Evolutionary conservation across 2,888 invertebrate genomes (phyloP).

Genomic region (Hirtodrosophila alboralis): DNA sequence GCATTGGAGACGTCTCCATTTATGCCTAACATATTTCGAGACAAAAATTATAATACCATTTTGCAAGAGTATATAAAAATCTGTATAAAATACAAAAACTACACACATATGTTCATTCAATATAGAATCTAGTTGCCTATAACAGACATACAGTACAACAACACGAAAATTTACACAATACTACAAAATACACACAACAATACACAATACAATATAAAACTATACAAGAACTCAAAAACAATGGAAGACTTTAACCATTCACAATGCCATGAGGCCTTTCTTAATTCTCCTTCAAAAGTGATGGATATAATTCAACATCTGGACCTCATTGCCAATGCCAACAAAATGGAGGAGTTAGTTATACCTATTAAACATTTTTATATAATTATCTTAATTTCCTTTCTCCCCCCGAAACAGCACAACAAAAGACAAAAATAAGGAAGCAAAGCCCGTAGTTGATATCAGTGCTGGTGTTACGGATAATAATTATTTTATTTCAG

Average conservation of each 20-base stretch:
- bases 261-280: conserved; percentile 38
- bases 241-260: conserved; percentile 9
- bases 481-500: not conserved
- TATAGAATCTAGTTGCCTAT: too few species aligned
- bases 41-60: too few species aligned
- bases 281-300: conserved; percentile 26
- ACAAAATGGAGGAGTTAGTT: conserved; percentile 48
- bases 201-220: conserved; percentile 1
- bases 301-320: conserved; percentile 24
- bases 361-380: not conserved
- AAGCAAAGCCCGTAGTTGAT: not conserved
- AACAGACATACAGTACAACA: too few species aligned
- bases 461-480: conserved; percentile 15
- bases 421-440: conserved; percentile 13
- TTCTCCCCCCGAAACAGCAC: not conserved
- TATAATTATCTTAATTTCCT: not conserved
- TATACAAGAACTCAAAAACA: not conserved
- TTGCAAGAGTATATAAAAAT: too few species aligned
- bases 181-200: not conserved
- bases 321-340: conserved; percentile 10
- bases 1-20: too few species aligned
- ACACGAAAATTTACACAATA: not conserved
- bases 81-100: too few species aligned
- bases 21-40: too few species aligned
- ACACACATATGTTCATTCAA: too few species aligned